Conservation (phyloP, 2,113 vertebrate species). For the Tichodroma muraria region DNA sequence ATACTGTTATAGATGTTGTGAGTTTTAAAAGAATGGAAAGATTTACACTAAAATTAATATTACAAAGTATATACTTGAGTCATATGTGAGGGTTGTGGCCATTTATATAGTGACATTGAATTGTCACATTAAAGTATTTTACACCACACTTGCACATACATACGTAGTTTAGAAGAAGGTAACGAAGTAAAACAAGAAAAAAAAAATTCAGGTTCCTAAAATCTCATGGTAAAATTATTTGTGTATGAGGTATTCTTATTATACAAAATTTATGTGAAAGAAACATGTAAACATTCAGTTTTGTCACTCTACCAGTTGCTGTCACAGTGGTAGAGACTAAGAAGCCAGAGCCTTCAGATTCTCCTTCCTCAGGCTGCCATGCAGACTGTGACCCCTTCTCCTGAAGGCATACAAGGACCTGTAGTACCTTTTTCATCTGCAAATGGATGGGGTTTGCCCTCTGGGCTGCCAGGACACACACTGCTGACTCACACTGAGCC, state of each 20-base stretch:
- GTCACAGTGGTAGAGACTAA: background rate
- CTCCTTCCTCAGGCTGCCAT: background rate
- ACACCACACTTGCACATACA: no score
- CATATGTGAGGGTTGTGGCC: background rate
- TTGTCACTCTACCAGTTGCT: background rate
- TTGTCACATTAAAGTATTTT: background rate
- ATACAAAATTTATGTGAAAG: background rate
- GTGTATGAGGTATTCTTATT: background rate
- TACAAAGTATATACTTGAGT: background rate
- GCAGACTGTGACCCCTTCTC: background rate
- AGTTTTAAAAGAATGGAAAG: background rate
- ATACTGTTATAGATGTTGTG: background rate
- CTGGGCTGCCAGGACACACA: background rate
- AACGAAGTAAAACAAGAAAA: background rate
- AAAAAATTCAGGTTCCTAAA: background rate
- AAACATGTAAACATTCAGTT: background rate
- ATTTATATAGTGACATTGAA: background rate
- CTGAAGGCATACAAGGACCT: background rate
- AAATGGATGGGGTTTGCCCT: background rate
- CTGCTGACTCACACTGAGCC: background rate
- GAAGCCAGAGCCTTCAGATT: background rate
- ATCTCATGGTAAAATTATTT: background rate
- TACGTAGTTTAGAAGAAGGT: background rate
- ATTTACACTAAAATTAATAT: background rate
- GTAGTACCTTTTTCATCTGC: background rate